phyloP scores from a whole-genome alignment of 1,140 invertebrate genomes.

The Aplysia californica region DNA sequence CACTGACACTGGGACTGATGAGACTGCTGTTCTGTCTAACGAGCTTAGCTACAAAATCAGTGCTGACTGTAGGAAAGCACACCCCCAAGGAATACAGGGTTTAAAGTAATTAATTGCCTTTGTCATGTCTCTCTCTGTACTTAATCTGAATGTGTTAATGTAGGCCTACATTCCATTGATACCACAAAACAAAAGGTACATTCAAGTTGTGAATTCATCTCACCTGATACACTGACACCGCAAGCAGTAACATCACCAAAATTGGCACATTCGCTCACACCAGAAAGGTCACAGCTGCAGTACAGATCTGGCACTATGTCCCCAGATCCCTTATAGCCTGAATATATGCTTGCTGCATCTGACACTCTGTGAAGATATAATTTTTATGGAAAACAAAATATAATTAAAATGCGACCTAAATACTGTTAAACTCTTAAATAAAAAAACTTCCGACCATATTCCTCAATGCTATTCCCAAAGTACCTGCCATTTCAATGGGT shows the following conservation, averaged over 20 bases:
- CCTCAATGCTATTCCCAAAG: background rate
- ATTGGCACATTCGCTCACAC: conserved; percentile 19
- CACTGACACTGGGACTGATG: no score
- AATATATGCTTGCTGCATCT: conserved; percentile 21
- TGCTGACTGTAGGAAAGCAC: no score
- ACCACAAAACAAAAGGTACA: no score
- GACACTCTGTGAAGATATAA: conserved; percentile 21
- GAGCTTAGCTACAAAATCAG: no score
- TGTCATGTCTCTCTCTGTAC: no score
- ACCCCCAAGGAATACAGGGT: no score
- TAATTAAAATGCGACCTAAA: background rate
- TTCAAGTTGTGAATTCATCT: background rate
- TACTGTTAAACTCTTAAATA: background rate
- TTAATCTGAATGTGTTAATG: no score
- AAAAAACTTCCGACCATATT: background rate
- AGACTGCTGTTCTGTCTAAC: no score
- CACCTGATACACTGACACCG: conserved; percentile 32
- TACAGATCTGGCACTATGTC: conserved; percentile 27
- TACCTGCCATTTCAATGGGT: conserved; percentile 31
- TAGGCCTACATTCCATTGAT: no score
- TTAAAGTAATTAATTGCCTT: no score
- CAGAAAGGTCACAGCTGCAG: conserved; percentile 39
- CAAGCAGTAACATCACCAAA: conserved; percentile 38
- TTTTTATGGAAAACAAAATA: background rate
- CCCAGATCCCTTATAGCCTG: conserved; percentile 26